Evolutionary conservation across 2,113 vertebrate species (phyloP), one percentile per base, ranked within the genome.

Genomic region (Leptodactylus fuscus): DNA sequence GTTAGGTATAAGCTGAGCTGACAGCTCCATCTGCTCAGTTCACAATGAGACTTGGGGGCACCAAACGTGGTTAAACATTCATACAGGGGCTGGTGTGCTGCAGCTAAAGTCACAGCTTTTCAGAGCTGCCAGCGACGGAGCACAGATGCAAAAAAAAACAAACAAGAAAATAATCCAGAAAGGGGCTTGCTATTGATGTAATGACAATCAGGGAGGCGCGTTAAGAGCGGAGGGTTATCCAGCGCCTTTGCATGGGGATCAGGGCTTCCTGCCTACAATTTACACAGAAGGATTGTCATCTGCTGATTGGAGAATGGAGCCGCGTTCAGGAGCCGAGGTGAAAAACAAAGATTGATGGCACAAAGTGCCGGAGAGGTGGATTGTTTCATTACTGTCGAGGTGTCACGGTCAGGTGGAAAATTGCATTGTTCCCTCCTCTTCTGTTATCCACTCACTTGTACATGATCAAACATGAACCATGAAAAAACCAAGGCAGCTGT

Each of bases 21-120:
- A 92, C 41, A 81, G 87, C 27, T 51, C 87, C 88, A 18, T 79
- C 88, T 89, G 90, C 87, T 88, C 79, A 77, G 41, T 73, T 51
- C 49, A 0, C 1, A 85, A 85, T n/a, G 20, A 24, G 9, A 58
- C 81, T 85, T 27, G 22, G 67, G 69, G 81, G 73, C 82, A 44
- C 75, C 32, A 11, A 81, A 76, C 78, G 4, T 0, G 0, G 76
- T 5, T 86, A 75, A 10, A 82, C 27, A 49, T 44, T 75, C 83
- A 81, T 2, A 24, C 67, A 13, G 13, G 41, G 1, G 0, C 79
- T 49, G 48, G 2, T 44, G 49, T 18, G 58, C 1, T 16, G 49
- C 24, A n/a, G 74, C 4, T 58, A 34, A 75, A 5, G 36, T 38
- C 87, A 1, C 46, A 1, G 49, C 71, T 22, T n/a, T 70, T 41